These are phyloP conservation scores for Pagrus major DNA, from an alignment of 2,113 vertebrate genomes.

Conservation along the genomic window DNA sequence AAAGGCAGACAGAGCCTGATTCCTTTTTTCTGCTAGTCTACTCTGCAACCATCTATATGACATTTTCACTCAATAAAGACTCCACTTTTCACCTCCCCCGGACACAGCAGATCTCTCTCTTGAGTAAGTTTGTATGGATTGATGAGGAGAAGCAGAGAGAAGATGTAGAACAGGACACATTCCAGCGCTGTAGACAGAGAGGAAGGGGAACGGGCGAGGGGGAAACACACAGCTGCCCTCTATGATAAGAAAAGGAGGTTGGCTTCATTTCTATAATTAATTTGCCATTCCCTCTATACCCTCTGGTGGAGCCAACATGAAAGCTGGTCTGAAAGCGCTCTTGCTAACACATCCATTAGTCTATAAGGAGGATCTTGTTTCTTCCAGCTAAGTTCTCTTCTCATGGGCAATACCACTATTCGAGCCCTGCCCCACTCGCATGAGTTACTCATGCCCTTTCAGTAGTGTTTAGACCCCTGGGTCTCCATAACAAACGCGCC, in stretches of 20 bases:
- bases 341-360: slow-evolving; percentile 81
- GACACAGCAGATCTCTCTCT: slow-evolving; percentile 58
- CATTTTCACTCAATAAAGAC: slow-evolving; percentile 68
- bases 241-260: slow-evolving; percentile 77
- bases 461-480: slow-evolving; percentile 66
- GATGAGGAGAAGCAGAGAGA: slow-evolving; percentile 55
- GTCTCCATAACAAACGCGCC: slow-evolving; percentile 59
- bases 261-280: slow-evolving; percentile 83
- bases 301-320: slow-evolving; percentile 84
- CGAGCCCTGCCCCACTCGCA: slow-evolving; percentile 52
- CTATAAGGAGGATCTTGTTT: slow-evolving; percentile 82
- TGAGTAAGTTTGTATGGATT: slow-evolving; percentile 70
- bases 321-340: slow-evolving; percentile 81
- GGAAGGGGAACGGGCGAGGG: slow-evolving; percentile 39
- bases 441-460: slow-evolving; percentile 74
- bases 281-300: slow-evolving; percentile 80
- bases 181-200: slow-evolving; percentile 38
- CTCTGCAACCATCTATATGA: slow-evolving; percentile 54
- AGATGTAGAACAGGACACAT: slow-evolving; percentile 58
- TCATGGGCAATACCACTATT: slow-evolving; percentile 72
- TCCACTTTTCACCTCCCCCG: slow-evolving; percentile 60
- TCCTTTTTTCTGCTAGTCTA: slow-evolving; percentile 39
- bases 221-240: slow-evolving; percentile 72
- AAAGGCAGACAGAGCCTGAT: slow-evolving; percentile 51
- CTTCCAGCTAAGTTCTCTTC: slow-evolving; percentile 75